A percentile compares a stretch with the other conserved stretches of the same genome.
Conservation (phyloP, 2,797 vertebrate species). For the Hippocampus kuda region DNA sequence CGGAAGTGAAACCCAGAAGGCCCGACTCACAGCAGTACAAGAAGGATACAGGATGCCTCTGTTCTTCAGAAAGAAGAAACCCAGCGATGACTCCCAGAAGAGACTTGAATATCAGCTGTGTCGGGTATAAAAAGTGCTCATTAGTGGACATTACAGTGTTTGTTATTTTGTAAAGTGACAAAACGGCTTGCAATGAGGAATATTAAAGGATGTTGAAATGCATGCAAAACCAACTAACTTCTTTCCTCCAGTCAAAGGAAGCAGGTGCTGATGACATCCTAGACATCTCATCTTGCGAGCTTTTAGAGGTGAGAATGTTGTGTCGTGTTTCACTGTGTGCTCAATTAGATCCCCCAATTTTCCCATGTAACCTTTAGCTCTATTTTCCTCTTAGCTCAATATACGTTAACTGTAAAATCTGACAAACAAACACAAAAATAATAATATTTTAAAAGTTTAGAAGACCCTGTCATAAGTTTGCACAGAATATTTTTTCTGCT, state of each 20-base stretch:
- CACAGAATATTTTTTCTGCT: constrained; percentile 1
- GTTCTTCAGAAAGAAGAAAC: constrained; percentile 85
- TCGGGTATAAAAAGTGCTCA: constrained; percentile 64
- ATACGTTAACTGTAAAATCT: too few relatives aligned
- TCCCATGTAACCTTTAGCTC: neutral
- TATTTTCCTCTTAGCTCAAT: too few relatives aligned
- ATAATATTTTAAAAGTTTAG: neutral
- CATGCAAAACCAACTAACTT: neutral
- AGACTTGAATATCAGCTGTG: constrained; percentile 87
- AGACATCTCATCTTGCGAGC: constrained; percentile 86
- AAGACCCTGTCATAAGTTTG: neutral
- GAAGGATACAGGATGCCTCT: constrained; percentile 70
- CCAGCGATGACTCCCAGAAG: constrained; percentile 78
- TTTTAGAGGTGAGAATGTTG: constrained; percentile 74
- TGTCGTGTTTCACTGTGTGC: neutral
- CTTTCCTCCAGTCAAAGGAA: constrained; percentile 77
- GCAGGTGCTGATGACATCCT: constrained; percentile 87
- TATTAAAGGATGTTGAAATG: neutral
- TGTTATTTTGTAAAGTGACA: neutral
- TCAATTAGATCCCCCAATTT: neutral
- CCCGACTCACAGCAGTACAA: constrained; percentile 5
- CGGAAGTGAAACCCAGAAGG: constrained; percentile 3
- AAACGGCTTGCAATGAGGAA: neutral
- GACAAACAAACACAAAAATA: neutral
- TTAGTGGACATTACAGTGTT: neutral